Base-by-base conservation (phyloP, 2,888 invertebrate genomes). In the Cephus pulcher region DNA sequence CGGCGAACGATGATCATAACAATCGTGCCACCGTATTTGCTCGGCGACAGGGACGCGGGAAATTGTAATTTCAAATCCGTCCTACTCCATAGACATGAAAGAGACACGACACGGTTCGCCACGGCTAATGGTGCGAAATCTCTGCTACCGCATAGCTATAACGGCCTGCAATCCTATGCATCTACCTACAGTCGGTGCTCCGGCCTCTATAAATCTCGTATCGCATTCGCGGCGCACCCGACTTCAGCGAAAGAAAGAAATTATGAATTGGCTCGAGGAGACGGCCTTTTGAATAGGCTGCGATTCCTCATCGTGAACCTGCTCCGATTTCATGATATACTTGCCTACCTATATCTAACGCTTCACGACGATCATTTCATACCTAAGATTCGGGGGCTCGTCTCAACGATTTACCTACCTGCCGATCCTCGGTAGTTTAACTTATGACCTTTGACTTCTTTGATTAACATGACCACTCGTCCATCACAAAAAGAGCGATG, bases 1-100 rank as follows among this genome's bases (percentile, higher is more conserved):
- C 79, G 73, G 76, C 56, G 35, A 34, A 76, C 77, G 74, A 73
- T 75, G 78, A 76, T 86, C 82, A 81, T 82, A 85, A 81, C 78
- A 81, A 81, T 82, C 81, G 81, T 75, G 80, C 76, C 37, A 79
- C 73, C 79, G 79, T 80, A 80, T 82, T 79, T 75, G 78, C 79
- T 74, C 74, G 73, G 76, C 75, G 76, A 79, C 76, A 75, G 75
- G 40, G 79, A 78, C 70, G 68, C 74, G 68, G 76, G 71, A 71
- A 84, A 88, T 86, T 86, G 84, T 86, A 86, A 88, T 88, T 87
- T 86, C 81, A 87, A 87, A 86, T 84, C 40, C 81, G 75, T 71
- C 74, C 79, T 80, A 68, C 78, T 82, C 81, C 80, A 82, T 83
- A 81, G 82, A 80, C 83, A 81, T 81, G 82, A 83, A 83, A 84